Conservation (phyloP, 2,797 vertebrate genomes). For the Sebastes melanostomus region DNA sequence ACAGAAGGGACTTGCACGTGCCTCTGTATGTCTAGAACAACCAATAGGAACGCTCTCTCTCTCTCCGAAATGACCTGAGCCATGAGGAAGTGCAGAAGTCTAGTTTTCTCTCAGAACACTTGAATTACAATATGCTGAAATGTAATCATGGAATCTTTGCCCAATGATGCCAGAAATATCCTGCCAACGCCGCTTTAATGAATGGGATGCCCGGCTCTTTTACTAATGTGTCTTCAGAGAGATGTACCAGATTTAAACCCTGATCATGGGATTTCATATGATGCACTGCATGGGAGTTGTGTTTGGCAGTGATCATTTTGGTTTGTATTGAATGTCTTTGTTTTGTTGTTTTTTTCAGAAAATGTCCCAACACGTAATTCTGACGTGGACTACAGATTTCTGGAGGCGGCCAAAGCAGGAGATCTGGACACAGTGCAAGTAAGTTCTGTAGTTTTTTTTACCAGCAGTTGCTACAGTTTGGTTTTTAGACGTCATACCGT, state of each 20-base stretch:
- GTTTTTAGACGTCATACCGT: neutral
- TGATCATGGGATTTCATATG: neutral
- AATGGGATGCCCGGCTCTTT: too few relatives aligned
- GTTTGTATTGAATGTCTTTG: neutral
- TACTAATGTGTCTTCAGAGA: neutral
- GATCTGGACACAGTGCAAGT: constrained; percentile 98
- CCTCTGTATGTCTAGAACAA: too few relatives aligned
- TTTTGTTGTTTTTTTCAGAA: constrained; percentile 75
- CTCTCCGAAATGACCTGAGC: too few relatives aligned
- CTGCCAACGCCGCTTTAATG: too few relatives aligned
- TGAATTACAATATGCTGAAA: too few relatives aligned
- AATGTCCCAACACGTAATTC: constrained; percentile 94
- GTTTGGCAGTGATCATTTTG: neutral
- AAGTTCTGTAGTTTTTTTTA: neutral
- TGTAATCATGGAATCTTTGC: too few relatives aligned
- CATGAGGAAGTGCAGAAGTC: too few relatives aligned
- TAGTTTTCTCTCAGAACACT: too few relatives aligned
- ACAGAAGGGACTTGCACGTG: too few relatives aligned
- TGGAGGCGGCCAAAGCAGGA: constrained; percentile 97
- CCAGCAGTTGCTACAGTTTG: neutral
- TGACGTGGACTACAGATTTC: constrained; percentile 95
- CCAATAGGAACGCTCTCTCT: too few relatives aligned
- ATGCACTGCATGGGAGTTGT: neutral
- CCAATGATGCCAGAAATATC: too few relatives aligned
- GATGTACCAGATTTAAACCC: neutral